Evolutionary conservation across 2,797 vertebrate genomes (phyloP), one percentile per base, ranked within the genome.

Genomic region (Hippoglossus hippoglossus): DNA sequence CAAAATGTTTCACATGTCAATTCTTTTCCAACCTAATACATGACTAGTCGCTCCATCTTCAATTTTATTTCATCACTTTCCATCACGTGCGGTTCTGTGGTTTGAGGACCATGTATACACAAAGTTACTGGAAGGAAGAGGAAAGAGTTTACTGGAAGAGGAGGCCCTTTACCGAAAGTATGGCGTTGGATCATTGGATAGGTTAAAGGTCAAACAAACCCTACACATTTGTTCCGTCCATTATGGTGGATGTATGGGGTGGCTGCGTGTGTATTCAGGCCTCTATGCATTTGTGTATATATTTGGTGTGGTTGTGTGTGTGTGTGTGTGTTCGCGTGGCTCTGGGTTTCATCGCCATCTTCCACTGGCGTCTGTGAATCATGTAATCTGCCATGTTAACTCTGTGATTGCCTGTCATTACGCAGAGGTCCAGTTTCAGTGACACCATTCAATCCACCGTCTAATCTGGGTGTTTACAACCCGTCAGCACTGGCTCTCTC

Each of bases 91-190:
- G 63, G 71, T 81, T 83, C 80, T 89, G 87, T 88, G 83, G 91
- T 88, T 83, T 87, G 78, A 87, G 84, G 73, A 75, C 69, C 72
- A 10, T 81, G 84, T 86, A 88, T 79, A 92, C 75, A 87, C 82
- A 87, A 75, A 84, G 85, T 83, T 93, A 91, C 92, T 83, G 92
- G 93, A 94, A 94, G 80, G 79, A 76, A 85, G 75, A 67, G 63
- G 63, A 80, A 86, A 77, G 66, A 75, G 82, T 82, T 93, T 94
- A 93, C 93, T 92, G 92, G 93, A 93, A 94, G 74, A 89, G 87
- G 19, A 82, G 86, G 82, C 67, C 73, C 66, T 54, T 87, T 85
- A 79, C 76, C 76, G 77, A 83, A 86, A 87, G 67, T 28, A 28
- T 21, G n/a, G 66, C 62, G 76, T 34, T 77, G 69, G 74, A 84